Evolutionary conservation across 1,140 invertebrate genomes (phyloP).

Genomic region (Lasioglossum albipes): DNA sequence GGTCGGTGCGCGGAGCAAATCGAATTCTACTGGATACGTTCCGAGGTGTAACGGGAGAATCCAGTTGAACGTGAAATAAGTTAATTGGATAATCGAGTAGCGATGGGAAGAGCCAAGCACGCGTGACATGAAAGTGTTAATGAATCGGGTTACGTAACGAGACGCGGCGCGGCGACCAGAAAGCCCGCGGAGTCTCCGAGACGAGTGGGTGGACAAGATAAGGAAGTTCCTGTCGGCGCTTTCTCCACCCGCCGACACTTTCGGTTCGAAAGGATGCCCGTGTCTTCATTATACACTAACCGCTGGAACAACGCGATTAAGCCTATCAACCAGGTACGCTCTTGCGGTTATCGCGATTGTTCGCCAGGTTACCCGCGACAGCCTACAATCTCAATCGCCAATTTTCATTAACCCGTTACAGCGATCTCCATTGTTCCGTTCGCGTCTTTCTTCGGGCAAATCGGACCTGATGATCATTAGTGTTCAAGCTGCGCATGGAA

Average conservation of each 20-base stretch:
- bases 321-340: background rate
- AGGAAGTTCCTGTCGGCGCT: constrained; percentile 25
- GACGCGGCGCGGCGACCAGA: background rate
- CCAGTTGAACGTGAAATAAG: background rate
- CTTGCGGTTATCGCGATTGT: background rate
- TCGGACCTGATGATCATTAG: no score
- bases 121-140: constrained; percentile 2
- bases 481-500: no score
- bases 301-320: background rate
- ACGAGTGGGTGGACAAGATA: constrained; percentile 14
- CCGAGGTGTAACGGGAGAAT: no score
- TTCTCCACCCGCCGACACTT: constrained; percentile 13
- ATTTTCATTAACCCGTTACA: constrained; percentile 31
- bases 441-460: no score
- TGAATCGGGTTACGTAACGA: constrained; percentile 1
- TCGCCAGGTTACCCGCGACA: no score
- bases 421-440: background rate
- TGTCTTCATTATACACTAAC: constrained; percentile 1
- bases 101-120: background rate
- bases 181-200: background rate
- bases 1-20: no score
- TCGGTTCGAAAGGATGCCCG: background rate
- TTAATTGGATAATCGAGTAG: background rate
- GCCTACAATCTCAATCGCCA: background rate
- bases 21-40: no score